Conservation (phyloP, 2,113 vertebrate genomes). For the Puffinus mauretanicus region DNA sequence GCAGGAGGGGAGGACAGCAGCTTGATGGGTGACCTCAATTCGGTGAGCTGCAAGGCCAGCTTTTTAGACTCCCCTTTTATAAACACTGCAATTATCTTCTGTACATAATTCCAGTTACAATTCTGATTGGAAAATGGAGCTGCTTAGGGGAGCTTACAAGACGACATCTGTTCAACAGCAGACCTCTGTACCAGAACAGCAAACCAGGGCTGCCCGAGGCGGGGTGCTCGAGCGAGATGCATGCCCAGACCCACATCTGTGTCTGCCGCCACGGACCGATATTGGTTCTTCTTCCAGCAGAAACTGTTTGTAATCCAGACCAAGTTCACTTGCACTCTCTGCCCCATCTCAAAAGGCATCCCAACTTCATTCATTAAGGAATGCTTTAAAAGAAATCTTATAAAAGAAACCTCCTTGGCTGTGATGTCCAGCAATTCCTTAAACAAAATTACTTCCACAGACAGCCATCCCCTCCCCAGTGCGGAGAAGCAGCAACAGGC, state of each 20-base stretch:
- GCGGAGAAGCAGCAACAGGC: not conserved
- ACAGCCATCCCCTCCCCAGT: not conserved
- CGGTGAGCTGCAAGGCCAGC: not conserved
- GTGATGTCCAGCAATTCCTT: not conserved
- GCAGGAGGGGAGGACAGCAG: slow-evolving; percentile 11
- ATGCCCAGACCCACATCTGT: not conserved
- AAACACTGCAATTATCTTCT: slow-evolving; percentile 61
- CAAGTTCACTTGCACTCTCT: not conserved
- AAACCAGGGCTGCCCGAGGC: not conserved
- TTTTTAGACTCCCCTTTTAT: slow-evolving; percentile 42
- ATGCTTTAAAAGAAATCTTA: not conserved
- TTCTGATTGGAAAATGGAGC: slow-evolving; percentile 72
- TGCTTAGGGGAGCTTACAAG: slow-evolving; percentile 68
- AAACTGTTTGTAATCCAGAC: not conserved
- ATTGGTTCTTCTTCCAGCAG: not conserved
- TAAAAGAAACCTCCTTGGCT: not conserved
- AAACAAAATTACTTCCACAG: not conserved
- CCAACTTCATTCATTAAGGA: not conserved
- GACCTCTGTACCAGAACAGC: slow-evolving; percentile 46
- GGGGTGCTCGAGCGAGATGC: not conserved
- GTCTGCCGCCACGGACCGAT: not conserved
- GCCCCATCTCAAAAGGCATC: not conserved
- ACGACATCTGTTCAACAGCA: slow-evolving; percentile 64
- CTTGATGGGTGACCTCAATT: slow-evolving; percentile 60
- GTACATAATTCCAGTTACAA: slow-evolving; percentile 65